Evolutionary conservation across 1,140 invertebrate genomes (phyloP), one percentile per base, ranked within the genome.

Genomic region (Diploscapter pachys): DNA sequence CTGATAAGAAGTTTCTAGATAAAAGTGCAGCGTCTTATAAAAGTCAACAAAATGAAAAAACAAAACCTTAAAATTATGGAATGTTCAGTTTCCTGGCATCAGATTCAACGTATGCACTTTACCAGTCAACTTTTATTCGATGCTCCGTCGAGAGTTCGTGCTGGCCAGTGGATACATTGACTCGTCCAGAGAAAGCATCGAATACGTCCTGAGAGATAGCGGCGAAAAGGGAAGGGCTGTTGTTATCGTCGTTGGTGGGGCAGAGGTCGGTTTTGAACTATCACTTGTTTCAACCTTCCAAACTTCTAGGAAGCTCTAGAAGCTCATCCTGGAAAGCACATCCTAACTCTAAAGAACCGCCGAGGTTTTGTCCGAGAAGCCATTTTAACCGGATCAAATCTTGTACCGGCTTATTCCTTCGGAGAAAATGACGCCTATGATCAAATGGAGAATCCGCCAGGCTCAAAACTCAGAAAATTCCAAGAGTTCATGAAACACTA

Each of bases 71-170:
- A 31, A 31, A 31, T 31, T 31, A 31, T 31, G 31, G 31, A 31
- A n/a, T 63, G 6, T 2, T 49, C 31, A 48, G 54, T 63, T 72
- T 13, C 8, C 13, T 5, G 4, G 31, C 9, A 49, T 72, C 9
- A 31, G 51, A 49, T 59, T 5, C 31, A 63, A 50, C 31, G 4
- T 63, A 5, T n/a, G 57, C 59, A 63, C 54, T 9, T 50, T 72
- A 48, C 13, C 50, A 31, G 11, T 11, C 4, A 65, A 4, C 52
- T 73, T 73, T 8, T 56, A 57, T 9, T 89, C 92, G 71, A 94
- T 95, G 0, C 87, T 96, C 50, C 90, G 92, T 72, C 88, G 94
- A 67, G 94, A 96, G 80, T 52, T 62, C 87, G 89, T 80, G 89
- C 91, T 5, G 90, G 90, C 2, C 3, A 64, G 51, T 11, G 71